phyloP scores from a whole-genome alignment of 2,797 vertebrate genomes.

The Acridotheres tristis region DNA sequence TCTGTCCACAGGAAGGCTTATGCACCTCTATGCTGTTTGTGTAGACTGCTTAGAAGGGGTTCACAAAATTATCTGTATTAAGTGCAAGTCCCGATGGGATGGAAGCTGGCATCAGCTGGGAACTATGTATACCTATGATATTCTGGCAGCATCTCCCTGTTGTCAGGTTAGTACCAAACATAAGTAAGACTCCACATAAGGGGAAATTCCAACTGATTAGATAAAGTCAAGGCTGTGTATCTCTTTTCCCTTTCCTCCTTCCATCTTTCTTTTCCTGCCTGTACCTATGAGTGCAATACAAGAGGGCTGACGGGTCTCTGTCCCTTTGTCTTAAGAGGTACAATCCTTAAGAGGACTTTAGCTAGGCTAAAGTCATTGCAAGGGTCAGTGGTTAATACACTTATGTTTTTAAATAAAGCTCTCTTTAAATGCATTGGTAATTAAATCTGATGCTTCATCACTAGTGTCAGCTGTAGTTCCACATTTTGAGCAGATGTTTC shows the following conservation, averaged over 20 bases:
- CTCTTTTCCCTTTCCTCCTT: background rate
- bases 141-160: conserved; percentile 96
- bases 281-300: background rate
- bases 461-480: background rate
- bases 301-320: background rate
- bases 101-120: conserved; percentile 99
- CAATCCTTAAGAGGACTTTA: background rate
- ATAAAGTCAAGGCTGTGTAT: background rate
- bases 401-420: background rate
- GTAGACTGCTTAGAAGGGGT: conserved; percentile 99
- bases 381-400: background rate
- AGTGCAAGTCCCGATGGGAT: conserved; percentile 98
- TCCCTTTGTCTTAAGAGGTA: background rate
- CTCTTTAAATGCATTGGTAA: background rate
- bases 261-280: background rate
- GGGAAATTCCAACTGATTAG: background rate
- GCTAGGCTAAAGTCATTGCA: background rate
- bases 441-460: background rate
- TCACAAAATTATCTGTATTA: conserved; percentile 99
- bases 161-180: conserved; percentile 88
- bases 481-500: background rate
- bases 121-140: conserved; percentile 99
- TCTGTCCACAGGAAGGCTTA: conserved; percentile 89
- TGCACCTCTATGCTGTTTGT: conserved; percentile 98
- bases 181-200: background rate